Evolutionary conservation across 2,888 invertebrate genomes (phyloP).

Genomic region (Apocheima hispidaria): DNA sequence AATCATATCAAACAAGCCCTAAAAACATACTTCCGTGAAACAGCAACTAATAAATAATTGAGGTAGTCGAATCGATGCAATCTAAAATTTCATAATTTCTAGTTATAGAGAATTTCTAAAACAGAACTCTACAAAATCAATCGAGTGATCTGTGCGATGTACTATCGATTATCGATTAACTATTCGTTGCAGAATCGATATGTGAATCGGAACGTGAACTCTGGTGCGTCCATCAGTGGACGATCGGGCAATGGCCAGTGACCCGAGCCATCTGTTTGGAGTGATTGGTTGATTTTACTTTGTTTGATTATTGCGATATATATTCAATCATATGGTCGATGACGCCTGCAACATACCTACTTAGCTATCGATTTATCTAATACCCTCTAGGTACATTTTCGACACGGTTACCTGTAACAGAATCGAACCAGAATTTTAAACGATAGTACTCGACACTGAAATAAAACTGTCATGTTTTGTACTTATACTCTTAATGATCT

Average conservation of each 20-base stretch:
- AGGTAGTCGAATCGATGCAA: no score
- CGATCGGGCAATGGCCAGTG: slow-evolving; percentile 64
- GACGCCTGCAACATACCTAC: background rate
- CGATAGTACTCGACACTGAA: no score
- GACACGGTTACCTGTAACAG: no score
- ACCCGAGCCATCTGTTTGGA: slow-evolving; percentile 62
- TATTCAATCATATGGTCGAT: slow-evolving; percentile 12
- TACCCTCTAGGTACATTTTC: no score
- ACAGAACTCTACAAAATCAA: background rate
- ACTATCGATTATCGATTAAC: slow-evolving; percentile 55
- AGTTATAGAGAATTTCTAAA: background rate
- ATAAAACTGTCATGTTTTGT: no score
- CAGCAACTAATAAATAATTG: no score
- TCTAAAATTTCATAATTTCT: no score
- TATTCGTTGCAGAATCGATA: slow-evolving; percentile 61
- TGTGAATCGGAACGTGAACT: slow-evolving; percentile 57
- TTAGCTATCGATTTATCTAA: background rate
- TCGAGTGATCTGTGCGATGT: slow-evolving; percentile 46
- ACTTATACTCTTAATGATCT: no score
- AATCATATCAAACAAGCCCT: no score
- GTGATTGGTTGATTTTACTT: slow-evolving; percentile 47
- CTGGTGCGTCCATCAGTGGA: slow-evolving; percentile 56
- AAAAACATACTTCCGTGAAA: no score
- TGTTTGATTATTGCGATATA: slow-evolving; percentile 29
- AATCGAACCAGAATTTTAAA: no score